Conservation (phyloP, 2,888 invertebrate genomes). For the Andricus quercusramuli region DNA sequence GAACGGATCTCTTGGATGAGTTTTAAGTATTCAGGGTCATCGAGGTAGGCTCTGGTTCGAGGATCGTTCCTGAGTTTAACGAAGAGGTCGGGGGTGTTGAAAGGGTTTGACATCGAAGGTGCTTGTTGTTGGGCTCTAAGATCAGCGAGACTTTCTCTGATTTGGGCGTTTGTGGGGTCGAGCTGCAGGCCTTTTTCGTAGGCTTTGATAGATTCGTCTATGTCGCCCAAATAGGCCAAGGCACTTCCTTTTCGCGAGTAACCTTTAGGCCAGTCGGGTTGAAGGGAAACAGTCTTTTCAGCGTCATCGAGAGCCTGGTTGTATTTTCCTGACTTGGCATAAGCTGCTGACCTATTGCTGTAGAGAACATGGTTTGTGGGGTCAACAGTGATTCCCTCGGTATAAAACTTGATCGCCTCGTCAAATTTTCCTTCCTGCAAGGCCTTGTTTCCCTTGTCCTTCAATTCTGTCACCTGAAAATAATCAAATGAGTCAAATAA, state of each 20-base stretch:
- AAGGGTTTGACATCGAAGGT: slow-evolving; percentile 79
- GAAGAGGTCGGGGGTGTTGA: slow-evolving; percentile 81
- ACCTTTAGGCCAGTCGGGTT: slow-evolving; percentile 92
- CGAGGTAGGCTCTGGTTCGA: slow-evolving; percentile 85
- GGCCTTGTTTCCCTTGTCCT: slow-evolving; percentile 93
- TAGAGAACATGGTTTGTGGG: slow-evolving; percentile 91
- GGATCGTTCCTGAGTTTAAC: slow-evolving; percentile 85
- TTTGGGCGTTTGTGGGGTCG: slow-evolving; percentile 87
- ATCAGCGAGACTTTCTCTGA: slow-evolving; percentile 85
- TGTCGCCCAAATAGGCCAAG: slow-evolving; percentile 86
- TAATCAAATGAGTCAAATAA: slow-evolving; percentile 1
- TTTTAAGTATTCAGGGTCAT: slow-evolving; percentile 87
- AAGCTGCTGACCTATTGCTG: slow-evolving; percentile 95
- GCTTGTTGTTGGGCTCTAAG: slow-evolving; percentile 77
- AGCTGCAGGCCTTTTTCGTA: slow-evolving; percentile 87
- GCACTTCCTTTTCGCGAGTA: slow-evolving; percentile 95
- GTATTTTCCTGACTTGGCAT: slow-evolving; percentile 89
- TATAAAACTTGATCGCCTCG: slow-evolving; percentile 89
- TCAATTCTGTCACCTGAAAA: slow-evolving; percentile 88
- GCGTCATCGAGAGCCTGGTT: slow-evolving; percentile 90
- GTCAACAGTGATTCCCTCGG: slow-evolving; percentile 90
- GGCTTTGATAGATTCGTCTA: slow-evolving; percentile 87
- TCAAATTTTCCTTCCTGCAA: slow-evolving; percentile 87
- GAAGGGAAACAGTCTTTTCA: slow-evolving; percentile 88
- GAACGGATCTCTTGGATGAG: slow-evolving; percentile 82